Conservation (phyloP, 2,797 vertebrate species). For the Rhinella marina region DNA sequence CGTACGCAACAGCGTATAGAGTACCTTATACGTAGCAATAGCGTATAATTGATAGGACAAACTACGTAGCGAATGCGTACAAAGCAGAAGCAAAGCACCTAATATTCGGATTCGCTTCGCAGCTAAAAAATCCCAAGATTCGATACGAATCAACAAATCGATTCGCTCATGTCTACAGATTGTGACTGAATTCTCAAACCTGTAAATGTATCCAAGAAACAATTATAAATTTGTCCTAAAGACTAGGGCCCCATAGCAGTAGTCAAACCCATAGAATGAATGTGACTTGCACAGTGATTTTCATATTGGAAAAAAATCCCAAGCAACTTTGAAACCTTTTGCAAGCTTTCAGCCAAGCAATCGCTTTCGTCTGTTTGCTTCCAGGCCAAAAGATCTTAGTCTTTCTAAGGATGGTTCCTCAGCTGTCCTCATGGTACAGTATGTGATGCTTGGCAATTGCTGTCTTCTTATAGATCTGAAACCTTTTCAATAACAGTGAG, state of each 20-base stretch:
- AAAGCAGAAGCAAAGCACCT: no score
- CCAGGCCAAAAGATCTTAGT: not conserved
- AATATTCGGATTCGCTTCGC: no score
- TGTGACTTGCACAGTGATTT: not conserved
- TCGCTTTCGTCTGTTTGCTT: constrained; percentile 5
- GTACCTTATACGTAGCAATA: no score
- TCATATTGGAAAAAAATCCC: not conserved
- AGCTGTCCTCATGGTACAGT: not conserved
- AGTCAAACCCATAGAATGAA: not conserved
- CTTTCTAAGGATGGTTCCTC: not conserved
- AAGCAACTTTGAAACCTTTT: not conserved
- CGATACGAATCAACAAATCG: no score
- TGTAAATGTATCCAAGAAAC: not conserved
- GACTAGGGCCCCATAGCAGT: not conserved
- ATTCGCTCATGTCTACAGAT: no score
- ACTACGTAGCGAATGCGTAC: no score
- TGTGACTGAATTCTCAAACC: not conserved
- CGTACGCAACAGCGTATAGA: no score
- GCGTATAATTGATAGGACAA: no score
- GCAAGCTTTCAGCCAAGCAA: not conserved
- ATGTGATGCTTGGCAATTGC: not conserved
- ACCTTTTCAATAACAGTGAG: not conserved
- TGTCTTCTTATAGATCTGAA: not conserved
- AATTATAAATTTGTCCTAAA: not conserved
- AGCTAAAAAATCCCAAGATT: no score